phyloP scores from a whole-genome alignment of 2,797 vertebrate species.

The Mus caroli region DNA sequence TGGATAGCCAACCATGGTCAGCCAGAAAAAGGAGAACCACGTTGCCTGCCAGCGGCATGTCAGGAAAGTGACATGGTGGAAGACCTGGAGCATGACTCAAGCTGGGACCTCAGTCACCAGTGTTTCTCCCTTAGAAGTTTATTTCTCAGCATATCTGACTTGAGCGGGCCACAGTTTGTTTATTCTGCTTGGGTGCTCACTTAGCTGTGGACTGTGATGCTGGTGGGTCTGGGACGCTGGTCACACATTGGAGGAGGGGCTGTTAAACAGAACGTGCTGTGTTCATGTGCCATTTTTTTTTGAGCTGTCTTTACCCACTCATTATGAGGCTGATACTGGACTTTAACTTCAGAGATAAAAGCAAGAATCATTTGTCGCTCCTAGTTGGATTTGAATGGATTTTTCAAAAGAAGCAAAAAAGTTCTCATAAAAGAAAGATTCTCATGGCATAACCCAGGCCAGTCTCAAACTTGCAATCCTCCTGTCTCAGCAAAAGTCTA shows the following conservation, averaged over 20 bases:
- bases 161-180: neutral
- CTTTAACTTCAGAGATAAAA: constrained; percentile 58
- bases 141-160: neutral
- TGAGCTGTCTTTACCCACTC: neutral
- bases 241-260: neutral
- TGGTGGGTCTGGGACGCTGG: neutral
- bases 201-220: neutral
- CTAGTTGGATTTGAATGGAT: neutral
- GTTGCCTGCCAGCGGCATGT: neutral
- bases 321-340: neutral
- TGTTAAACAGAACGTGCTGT: constrained; percentile 1
- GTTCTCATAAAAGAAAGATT: neutral
- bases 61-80: neutral
- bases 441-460: neutral
- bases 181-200: neutral
- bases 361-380: neutral
- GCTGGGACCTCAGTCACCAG: neutral
- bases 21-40: neutral
- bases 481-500: neutral
- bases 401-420: neutral
- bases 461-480: neutral
- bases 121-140: neutral
- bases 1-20: neutral
- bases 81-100: neutral
- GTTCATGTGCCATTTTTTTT: neutral